These are phyloP conservation scores for Drosophila pegasa DNA, from an alignment of 2,888 invertebrate species.

Conservation along the genomic window DNA sequence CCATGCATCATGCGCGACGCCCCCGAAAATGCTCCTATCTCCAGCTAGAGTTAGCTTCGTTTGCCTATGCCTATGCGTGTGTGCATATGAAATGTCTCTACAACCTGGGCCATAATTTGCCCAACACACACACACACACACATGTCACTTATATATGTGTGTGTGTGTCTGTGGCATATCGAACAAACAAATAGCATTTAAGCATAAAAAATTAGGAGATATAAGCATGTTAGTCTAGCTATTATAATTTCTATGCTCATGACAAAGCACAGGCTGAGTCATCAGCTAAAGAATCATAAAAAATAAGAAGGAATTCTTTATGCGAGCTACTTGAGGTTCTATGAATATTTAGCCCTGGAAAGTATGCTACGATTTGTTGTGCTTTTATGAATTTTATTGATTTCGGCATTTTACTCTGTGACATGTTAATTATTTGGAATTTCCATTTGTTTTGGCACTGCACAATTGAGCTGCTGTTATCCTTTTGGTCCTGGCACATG, in stretches of 20 bases:
- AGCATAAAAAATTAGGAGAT: constrained; percentile 46
- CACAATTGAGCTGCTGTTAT: constrained; percentile 4
- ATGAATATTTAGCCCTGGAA: neutral
- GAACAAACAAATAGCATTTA: constrained; percentile 77
- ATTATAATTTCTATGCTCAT: constrained; percentile 49
- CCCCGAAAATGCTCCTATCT: constrained; percentile 48
- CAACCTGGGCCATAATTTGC: constrained; percentile 63
- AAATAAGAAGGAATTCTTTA: neutral
- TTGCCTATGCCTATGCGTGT: constrained; percentile 64
- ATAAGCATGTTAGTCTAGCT: constrained; percentile 49
- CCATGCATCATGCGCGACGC: constrained; percentile 60
- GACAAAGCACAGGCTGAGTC: constrained; percentile 1
- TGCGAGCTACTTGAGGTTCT: neutral
- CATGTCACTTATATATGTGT: constrained; percentile 6
- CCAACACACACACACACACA: constrained; percentile 23
- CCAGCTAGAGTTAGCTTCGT: constrained; percentile 38
- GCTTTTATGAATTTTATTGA: constrained; percentile 5
- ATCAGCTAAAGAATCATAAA: neutral
- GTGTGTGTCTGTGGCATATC: constrained; percentile 53
- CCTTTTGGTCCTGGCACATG: constrained; percentile 24
- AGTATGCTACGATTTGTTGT: constrained; percentile 15
- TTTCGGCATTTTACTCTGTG: constrained; percentile 12
- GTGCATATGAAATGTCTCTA: constrained; percentile 70
- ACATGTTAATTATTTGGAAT: constrained; percentile 44
- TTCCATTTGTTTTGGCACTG: constrained; percentile 40